Evolutionary conservation across 2,888 invertebrate species (phyloP), one percentile per base, ranked within the genome.

Genomic region (Euphydryas editha): DNA sequence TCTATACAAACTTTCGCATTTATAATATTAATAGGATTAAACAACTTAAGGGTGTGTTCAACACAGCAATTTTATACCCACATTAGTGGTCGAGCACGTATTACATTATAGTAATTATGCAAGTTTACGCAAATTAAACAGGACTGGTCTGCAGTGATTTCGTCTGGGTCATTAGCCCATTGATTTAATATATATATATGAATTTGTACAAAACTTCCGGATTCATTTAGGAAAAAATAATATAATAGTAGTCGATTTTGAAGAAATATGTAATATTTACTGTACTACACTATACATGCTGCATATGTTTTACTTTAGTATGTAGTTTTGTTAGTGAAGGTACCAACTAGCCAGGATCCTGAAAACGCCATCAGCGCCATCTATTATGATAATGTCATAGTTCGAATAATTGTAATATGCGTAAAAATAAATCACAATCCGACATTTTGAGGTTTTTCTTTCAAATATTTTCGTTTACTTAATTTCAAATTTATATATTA

Each of bases 81-180:
- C 61, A 66, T 51, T 66, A 61, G 54, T 37, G 58, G 57, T 44
- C 51, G 47, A 62, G 42, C 20, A 58, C 51, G 36, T 58, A 65
- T 65, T 65, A 65, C 30, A 30, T 30, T 30, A 57, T 61, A 51
- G 61, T 51, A 61, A 66, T 58, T 62, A 66, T 62, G 66, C 51
- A 58, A 61, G 57, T 66, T 57, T 30, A 55, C 39, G 56, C 49
- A 56, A 67, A 63, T 63, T 56, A 56, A 30, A 49, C 56, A 47
- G 47, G 18, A 20, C 47, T n/a, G 47, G 47, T 46, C 44, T 47
- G 20, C 39, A 49, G 62, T 10, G 44, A 44, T 56, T 46, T 4
- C 42, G 57, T 51, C 63, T 58, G 63, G 63, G 49, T 58, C 57
- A 44, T 49, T 63, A 63, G 49, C 47, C 57, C 58, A 57, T 63